These are phyloP conservation scores for Takifugu ocellatus DNA, from an alignment of 2,797 vertebrate genomes.

Conservation along the genomic window DNA sequence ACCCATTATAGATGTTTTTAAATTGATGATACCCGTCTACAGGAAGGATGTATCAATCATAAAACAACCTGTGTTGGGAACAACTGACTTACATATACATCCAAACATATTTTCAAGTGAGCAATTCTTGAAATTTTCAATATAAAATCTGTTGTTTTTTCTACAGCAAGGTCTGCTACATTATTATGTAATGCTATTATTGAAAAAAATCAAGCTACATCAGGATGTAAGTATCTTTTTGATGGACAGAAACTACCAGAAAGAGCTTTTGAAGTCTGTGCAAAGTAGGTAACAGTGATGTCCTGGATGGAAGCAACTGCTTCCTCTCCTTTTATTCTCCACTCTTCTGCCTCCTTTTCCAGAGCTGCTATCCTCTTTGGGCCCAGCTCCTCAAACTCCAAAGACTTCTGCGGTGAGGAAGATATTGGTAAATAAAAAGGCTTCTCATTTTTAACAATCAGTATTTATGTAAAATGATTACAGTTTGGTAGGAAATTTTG, in stretches of 20 bases:
- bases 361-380: slow-evolving; percentile 85
- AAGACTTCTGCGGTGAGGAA: slow-evolving; percentile 79
- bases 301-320: slow-evolving; percentile 90
- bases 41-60: too few relatives aligned
- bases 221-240: background rate
- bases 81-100: too few relatives aligned
- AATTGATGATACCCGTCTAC: too few relatives aligned
- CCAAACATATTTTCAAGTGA: too few relatives aligned
- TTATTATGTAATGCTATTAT: background rate
- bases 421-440: slow-evolving; percentile 1
- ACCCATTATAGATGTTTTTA: background rate
- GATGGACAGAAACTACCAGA: slow-evolving; percentile 72
- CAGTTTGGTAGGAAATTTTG: background rate
- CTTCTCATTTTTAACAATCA: background rate
- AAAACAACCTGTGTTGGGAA: too few relatives aligned
- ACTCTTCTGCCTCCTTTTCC: slow-evolving; percentile 86
- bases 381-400: slow-evolving; percentile 86
- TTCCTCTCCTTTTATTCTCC: slow-evolving; percentile 81
- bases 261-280: slow-evolving; percentile 86
- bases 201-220: too few relatives aligned
- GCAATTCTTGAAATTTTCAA: too few relatives aligned
- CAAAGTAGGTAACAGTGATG: slow-evolving; percentile 93
- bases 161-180: background rate
- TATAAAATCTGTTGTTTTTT: background rate
- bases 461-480: background rate